phyloP scores from a whole-genome alignment of 2,113 vertebrate species.

The Xiphophorus hellerii region DNA sequence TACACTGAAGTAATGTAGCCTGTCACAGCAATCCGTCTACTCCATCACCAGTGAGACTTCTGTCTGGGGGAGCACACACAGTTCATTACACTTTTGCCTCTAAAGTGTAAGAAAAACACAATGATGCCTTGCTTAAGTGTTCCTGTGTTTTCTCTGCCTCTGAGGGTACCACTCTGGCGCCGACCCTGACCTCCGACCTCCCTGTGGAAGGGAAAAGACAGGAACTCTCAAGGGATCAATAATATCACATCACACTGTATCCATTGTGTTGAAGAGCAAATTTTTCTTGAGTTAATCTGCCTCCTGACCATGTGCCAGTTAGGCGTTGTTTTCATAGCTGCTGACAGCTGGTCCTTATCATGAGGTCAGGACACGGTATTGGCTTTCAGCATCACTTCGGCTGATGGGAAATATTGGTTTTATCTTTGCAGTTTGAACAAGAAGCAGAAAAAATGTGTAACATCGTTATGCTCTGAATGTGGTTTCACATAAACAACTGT shows the following conservation, averaged over 20 bases:
- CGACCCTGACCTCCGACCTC: constrained; percentile 40
- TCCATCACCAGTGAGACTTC: constrained; percentile 12
- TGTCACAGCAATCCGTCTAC: constrained; percentile 19
- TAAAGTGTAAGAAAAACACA: background rate
- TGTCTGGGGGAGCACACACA: constrained; percentile 2
- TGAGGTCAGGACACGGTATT: constrained; percentile 1
- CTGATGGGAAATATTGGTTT: background rate
- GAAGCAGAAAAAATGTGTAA: background rate
- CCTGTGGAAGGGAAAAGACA: constrained; percentile 7
- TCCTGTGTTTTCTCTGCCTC: background rate
- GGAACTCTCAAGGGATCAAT: constrained; percentile 34
- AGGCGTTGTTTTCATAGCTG: constrained; percentile 14
- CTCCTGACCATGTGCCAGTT: constrained; percentile 27
- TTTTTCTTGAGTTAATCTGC: constrained; percentile 23
- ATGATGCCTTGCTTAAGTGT: constrained; percentile 6
- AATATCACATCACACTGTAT: constrained; percentile 34
- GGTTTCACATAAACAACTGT: background rate
- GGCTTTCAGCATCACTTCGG: background rate
- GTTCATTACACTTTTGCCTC: constrained; percentile 10
- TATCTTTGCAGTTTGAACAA: background rate
- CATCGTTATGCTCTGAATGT: background rate
- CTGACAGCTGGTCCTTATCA: constrained; percentile 22
- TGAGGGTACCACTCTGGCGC: background rate
- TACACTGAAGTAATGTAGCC: constrained; percentile 24
- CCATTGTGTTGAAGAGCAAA: constrained; percentile 23